Evolutionary conservation across 2,797 vertebrate genomes (phyloP).

Genomic region (Mormyrus hasselquistii): DNA sequence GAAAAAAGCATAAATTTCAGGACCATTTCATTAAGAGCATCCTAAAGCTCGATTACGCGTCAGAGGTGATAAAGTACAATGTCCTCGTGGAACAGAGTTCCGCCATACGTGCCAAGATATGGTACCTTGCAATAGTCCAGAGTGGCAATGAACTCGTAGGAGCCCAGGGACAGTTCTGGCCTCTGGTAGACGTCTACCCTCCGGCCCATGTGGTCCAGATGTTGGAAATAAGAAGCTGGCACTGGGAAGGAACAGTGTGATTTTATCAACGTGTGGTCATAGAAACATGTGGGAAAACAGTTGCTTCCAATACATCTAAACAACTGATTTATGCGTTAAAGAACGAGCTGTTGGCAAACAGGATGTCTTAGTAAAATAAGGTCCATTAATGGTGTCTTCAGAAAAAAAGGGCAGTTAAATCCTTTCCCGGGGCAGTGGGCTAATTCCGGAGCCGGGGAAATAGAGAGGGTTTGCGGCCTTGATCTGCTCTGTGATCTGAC

Average conservation of each 20-base stretch:
- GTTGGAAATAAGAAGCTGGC: slow-evolving; percentile 88
- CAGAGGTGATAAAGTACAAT: background rate
- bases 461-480: background rate
- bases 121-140: slow-evolving; percentile 91
- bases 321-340: background rate
- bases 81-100: background rate
- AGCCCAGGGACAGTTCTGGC: slow-evolving; percentile 89
- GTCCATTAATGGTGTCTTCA: background rate
- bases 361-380: background rate
- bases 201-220: slow-evolving; percentile 86
- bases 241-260: slow-evolving; percentile 56
- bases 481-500: background rate
- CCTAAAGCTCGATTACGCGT: background rate
- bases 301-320: background rate
- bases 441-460: background rate
- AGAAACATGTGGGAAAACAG: background rate
- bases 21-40: background rate
- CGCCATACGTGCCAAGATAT: background rate
- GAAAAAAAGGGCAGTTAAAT: background rate
- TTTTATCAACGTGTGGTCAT: slow-evolving; percentile 12
- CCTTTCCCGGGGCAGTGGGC: background rate
- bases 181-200: slow-evolving; percentile 83
- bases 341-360: background rate
- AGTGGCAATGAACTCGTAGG: slow-evolving; percentile 85
- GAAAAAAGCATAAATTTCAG: background rate